Base-by-base conservation (phyloP, 1,140 invertebrate genomes). In the Orius laevigatus region DNA sequence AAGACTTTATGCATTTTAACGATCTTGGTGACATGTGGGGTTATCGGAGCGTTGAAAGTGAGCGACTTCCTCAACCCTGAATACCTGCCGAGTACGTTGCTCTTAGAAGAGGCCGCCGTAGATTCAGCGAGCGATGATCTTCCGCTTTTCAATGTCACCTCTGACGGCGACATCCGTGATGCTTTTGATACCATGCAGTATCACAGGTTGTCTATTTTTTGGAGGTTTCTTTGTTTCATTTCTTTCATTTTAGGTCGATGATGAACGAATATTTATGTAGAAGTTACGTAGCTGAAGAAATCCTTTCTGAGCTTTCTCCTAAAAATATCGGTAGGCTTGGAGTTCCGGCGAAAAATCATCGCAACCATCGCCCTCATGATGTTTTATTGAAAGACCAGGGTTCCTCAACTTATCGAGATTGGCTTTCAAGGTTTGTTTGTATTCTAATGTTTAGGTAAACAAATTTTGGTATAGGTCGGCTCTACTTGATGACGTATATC, bases 201-300 rank as follows among this genome's bases (percentile, higher is more conserved):
- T 39, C 54, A 55, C 51, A 50, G 54, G 54, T 55, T 36, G 35
- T 3, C 8, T 8, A 16, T 6, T 16, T 8, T 6, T 6, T 8
- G 18, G 3, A 12, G 38, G 46, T 42, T 4, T n/a, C n/a, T 10
- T 38, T 38, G n/a, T 38, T 16, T 4, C 11, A n/a, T 38, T 38
- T 34, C 3, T 38, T 38, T 45, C 3, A 36, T 48, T 42, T 5
- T 34, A 81, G 77, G 56, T 71, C 71, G 59, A 74, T 71, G 66
- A 80, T 81, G 74, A 79, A 79, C 56, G 76, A 81, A 57, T 80
- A 78, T 62, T 65, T 78, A 12, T 80, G 78, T 55, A 70, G 76
- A 19, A 78, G 70, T 57, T 81, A 74, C 57, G 58, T 81, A 5
- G 77, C 78, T 0, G 74, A 77, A 53, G 71, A 79, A 66, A 79